phyloP scores from a whole-genome alignment of 2,113 vertebrate species.

The Morone saxatilis region DNA sequence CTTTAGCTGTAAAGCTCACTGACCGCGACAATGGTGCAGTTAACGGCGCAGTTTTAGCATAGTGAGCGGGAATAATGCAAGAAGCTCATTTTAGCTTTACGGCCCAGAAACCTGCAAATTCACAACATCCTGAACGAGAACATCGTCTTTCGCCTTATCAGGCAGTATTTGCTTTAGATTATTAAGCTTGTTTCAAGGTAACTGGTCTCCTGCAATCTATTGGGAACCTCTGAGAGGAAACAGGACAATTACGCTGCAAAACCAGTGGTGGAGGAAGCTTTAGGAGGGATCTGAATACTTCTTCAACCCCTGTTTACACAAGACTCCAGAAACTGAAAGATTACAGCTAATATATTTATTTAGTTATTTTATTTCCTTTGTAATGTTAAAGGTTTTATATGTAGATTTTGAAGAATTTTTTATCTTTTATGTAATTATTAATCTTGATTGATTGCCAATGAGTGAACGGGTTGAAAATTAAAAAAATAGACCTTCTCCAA shows the following conservation, averaged over 20 bases:
- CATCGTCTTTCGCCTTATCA: neutral
- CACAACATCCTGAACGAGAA: neutral
- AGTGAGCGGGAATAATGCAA: neutral
- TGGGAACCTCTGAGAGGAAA: neutral
- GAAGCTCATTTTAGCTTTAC: neutral
- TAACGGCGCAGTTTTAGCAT: slow-evolving; percentile 37
- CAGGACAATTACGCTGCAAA: neutral
- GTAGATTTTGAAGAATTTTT: too few species aligned
- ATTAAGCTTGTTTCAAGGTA: neutral
- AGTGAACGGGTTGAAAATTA: too few species aligned
- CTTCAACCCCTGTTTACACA: neutral
- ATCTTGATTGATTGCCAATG: too few species aligned
- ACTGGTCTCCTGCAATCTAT: neutral
- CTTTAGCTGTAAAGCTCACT: slow-evolving; percentile 56
- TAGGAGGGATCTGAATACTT: neutral
- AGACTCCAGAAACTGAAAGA: neutral
- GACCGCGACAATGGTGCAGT: slow-evolving; percentile 33
- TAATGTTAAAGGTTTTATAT: neutral
- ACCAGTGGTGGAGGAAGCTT: neutral
- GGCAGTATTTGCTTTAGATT: neutral
- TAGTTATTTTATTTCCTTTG: neutral
- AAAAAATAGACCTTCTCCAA: too few species aligned
- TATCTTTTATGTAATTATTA: too few species aligned
- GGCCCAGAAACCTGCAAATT: neutral
- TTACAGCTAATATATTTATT: neutral